phyloP scores from a whole-genome alignment of 2,113 vertebrate genomes.

The Pelvicachromis taeniatus region DNA sequence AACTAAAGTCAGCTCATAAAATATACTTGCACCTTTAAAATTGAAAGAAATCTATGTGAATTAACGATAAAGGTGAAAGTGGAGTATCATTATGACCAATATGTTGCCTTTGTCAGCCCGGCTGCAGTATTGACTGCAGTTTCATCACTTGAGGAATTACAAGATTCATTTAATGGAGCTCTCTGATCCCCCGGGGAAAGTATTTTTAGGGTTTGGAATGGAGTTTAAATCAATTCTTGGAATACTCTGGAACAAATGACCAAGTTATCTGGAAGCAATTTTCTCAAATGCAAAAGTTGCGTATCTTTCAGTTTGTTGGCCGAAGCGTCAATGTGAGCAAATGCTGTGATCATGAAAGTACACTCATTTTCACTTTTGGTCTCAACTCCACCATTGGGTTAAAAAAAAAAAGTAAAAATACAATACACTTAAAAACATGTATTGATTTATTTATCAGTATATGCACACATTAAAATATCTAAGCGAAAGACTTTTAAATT shows the following conservation, averaged over 20 bases:
- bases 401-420: neutral
- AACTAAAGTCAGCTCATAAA: neutral
- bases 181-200: neutral
- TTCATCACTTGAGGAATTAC: neutral
- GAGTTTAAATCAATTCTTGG: neutral
- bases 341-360: no score
- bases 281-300: neutral
- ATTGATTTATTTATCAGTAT: neutral
- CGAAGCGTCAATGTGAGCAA: neutral
- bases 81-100: neutral
- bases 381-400: neutral
- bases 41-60: neutral
- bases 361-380: neutral
- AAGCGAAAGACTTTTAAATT: rapidly evolving
- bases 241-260: neutral
- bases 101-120: neutral
- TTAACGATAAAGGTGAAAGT: neutral
- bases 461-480: neutral
- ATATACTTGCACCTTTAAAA: neutral
- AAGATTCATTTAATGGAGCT: neutral
- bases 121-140: neutral
- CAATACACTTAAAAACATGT: neutral
- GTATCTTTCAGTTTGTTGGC: neutral
- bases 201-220: neutral
- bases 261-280: neutral